Base-by-base conservation (phyloP, 2,888 invertebrate genomes). In the Hemistola chrysoprasaria region DNA sequence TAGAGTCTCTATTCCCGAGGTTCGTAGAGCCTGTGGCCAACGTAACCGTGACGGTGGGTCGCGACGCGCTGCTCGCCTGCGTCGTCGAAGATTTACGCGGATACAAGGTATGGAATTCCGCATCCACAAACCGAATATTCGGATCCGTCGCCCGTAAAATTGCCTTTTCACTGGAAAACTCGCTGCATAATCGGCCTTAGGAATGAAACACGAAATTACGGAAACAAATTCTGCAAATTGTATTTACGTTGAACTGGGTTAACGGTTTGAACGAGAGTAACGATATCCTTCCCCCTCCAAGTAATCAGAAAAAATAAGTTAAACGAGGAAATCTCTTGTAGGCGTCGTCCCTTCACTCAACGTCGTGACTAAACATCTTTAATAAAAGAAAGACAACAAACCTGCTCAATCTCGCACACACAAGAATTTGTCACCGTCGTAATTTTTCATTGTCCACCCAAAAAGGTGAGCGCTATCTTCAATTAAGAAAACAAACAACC, bases 11-110 rank as follows among this genome's bases (percentile, higher is more conserved):
- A 61, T 87, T 94, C 77, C 97, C 97, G 42, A 92, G 94, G 64
- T 97, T 97, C 77, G 95, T 95, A 51, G 97, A 96, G 72, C 94
- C 95, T 33, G 95, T 97, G 61, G 94, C 95, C 33, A 97, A 97
- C 84, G 95, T 97, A 56, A 97, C 97, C 10, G 96, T 96, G 54
- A 95, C 95, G 26, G 92, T 95, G 35, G 97, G 97, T 16, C 90
- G 95, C 32, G 96, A 97, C 81, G 97, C 96, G 10, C 90, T 96
- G 16, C 90, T 97, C 50, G 95, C 96, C 40, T 97, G 97, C 78
- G 95, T 96, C 60, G 96, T 97, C 40, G 96, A 97, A 82, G 96
- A 97, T 86, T 91, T 97, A 47, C 92, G 94, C 68, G 92, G 92
- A 56, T 97, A 94, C 78, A 95, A 96, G 93, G 97, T 95, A 90